Percentiles rank a stretch among this genome's conserved stretches.
Evolutionary conservation across 1,140 invertebrate species (phyloP).

Genomic region (Anastrepha ludens): DNA sequence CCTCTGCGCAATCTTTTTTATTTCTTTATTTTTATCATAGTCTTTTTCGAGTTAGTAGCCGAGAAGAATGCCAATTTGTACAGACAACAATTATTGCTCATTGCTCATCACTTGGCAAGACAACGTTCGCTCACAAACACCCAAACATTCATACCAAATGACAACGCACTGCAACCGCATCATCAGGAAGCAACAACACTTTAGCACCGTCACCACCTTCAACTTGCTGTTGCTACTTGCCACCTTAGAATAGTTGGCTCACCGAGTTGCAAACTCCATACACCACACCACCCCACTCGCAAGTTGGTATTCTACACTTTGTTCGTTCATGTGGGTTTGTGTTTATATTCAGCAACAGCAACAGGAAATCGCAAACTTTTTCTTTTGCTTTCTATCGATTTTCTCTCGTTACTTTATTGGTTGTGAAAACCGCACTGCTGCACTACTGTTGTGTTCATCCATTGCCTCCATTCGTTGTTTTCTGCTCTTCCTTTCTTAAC

Average conservation of each 20-base stretch:
- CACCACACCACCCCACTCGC: background rate
- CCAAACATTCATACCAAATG: background rate
- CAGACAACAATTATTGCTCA: constrained; percentile 46
- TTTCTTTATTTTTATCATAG: background rate
- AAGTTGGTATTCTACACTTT: background rate
- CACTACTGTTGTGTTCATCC: background rate
- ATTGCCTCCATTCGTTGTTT: background rate
- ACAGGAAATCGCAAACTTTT: constrained; percentile 40
- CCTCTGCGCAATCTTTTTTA: background rate
- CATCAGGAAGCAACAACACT: background rate
- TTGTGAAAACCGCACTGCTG: constrained; percentile 11
- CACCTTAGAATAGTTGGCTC: constrained; percentile 26
- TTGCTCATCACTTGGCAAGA: constrained; percentile 45
- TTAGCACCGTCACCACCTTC: background rate
- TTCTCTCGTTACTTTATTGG: constrained; percentile 34
- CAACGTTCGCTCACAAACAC: background rate
- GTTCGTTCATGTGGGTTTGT: background rate
- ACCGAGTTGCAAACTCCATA: background rate
- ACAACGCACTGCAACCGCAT: background rate
- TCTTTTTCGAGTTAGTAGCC: constrained; percentile 34
- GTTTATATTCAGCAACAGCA: constrained; percentile 11
- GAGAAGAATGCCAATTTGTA: constrained; percentile 38
- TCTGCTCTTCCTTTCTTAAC: background rate
- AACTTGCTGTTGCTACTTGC: constrained; percentile 15
- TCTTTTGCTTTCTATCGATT: constrained; percentile 50